Percentiles rank a stretch among this genome's conserved stretches.
Conservation (phyloP, 2,888 invertebrate genomes). For the Ectemnius lituratus region DNA sequence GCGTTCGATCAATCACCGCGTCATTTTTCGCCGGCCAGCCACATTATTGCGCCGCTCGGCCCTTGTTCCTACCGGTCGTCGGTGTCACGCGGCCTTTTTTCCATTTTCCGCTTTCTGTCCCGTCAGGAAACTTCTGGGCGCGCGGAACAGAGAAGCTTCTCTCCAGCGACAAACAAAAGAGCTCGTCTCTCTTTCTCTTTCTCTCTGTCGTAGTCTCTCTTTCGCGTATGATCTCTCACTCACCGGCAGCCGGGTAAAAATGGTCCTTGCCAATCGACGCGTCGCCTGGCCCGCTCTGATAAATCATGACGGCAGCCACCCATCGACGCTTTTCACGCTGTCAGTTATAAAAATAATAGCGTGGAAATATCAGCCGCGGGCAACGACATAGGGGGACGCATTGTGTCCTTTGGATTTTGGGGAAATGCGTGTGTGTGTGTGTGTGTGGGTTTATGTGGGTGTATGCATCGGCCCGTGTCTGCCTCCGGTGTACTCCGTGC, state of each 20-base stretch:
- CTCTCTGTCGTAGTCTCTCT: not conserved
- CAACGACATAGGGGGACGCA: not conserved
- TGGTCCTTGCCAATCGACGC: no score
- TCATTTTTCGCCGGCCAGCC: constrained; percentile 21
- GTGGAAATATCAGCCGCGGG: not conserved
- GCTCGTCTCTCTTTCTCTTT: not conserved
- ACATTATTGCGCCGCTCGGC: constrained; percentile 5
- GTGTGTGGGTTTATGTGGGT: no score
- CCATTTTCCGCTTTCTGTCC: not conserved
- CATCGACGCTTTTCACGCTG: not conserved
- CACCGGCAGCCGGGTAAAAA: no score
- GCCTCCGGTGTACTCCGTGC: no score
- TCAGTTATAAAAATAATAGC: constrained; percentile 14
- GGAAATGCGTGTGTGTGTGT: no score
- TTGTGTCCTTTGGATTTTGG: not conserved
- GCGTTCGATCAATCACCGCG: constrained; percentile 50
- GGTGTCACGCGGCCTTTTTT: no score
- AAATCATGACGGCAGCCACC: constrained; percentile 12
- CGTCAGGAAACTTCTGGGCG: not conserved
- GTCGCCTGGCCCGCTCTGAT: constrained; percentile 6
- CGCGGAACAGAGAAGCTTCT: not conserved
- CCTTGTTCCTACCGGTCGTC: constrained; percentile 13
- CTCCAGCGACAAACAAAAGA: not conserved
- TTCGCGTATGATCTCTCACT: not conserved
- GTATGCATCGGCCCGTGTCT: no score